Conservation (phyloP, 2,888 invertebrate genomes). For the Parnassius smintheus region DNA sequence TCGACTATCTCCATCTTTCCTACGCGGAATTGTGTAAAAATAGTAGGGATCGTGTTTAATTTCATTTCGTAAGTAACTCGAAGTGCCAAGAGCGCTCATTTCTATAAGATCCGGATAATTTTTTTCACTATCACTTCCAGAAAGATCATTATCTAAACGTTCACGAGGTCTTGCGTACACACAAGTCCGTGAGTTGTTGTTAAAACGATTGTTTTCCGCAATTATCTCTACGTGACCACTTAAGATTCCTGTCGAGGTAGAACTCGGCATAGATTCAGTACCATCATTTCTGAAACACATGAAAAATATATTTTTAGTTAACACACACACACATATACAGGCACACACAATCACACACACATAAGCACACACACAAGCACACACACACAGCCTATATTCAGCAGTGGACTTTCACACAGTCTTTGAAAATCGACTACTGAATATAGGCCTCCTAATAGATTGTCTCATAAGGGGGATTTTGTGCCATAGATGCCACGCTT, state of each 20-base stretch:
- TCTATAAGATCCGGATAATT: slow-evolving; percentile 81
- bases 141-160: slow-evolving; percentile 72
- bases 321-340: too few species aligned
- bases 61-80: slow-evolving; percentile 64
- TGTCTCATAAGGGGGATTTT: not conserved
- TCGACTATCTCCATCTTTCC: slow-evolving; percentile 85
- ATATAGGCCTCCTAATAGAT: not conserved
- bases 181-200: slow-evolving; percentile 66
- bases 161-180: slow-evolving; percentile 63
- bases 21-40: slow-evolving; percentile 85
- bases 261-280: slow-evolving; percentile 79
- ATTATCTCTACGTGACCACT: slow-evolving; percentile 64
- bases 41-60: slow-evolving; percentile 70
- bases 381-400: too few species aligned
- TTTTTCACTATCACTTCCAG: slow-evolving; percentile 75
- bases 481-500: not conserved
- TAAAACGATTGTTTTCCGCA: slow-evolving; percentile 63
- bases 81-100: slow-evolving; percentile 70
- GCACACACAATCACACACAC: too few species aligned
- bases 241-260: slow-evolving; percentile 74
- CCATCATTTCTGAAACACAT: slow-evolving; percentile 60
- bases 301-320: slow-evolving; percentile 1
- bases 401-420: too few species aligned
- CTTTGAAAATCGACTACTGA: not conserved
- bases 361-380: too few species aligned